Percentiles rank a stretch among this genome's conserved stretches.
Evolutionary conservation across 2,888 invertebrate species (phyloP).

Genomic region (Pharmacophagus antenor): DNA sequence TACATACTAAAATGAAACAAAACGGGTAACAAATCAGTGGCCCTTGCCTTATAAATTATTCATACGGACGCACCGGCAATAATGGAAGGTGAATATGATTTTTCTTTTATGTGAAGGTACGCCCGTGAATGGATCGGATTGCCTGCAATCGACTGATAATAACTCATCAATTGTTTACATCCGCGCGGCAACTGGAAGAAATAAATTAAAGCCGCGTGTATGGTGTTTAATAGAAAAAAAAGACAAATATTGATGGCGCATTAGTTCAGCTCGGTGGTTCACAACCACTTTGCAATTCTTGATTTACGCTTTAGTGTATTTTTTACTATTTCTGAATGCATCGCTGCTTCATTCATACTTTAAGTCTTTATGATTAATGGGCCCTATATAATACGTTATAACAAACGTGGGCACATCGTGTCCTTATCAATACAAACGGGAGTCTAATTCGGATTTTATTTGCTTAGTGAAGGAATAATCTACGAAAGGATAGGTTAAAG

Average conservation of each 20-base stretch:
- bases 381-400: too few species aligned
- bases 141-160: constrained; percentile 71
- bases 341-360: too few species aligned
- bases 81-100: constrained; percentile 70
- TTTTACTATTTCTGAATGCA: too few species aligned
- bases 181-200: constrained; percentile 12
- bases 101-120: constrained; percentile 51
- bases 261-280: not conserved
- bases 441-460: too few species aligned
- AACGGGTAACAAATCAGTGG: constrained; percentile 59
- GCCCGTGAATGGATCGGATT: constrained; percentile 45
- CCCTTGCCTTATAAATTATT: constrained; percentile 61
- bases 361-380: too few species aligned
- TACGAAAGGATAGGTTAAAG: too few species aligned
- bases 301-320: not conserved
- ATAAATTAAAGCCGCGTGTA: constrained; percentile 5
- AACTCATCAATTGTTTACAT: constrained; percentile 75
- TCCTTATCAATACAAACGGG: too few species aligned
- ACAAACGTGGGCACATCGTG: too few species aligned
- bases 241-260: not conserved
- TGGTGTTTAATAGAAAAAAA: not conserved
- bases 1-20: constrained; percentile 51
- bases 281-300: not conserved
- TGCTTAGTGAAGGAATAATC: too few species aligned
- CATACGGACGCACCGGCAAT: constrained; percentile 59